Percentiles rank a stretch among this genome's conserved stretches.
Conservation (phyloP, 2,797 vertebrate genomes). For the Arctocebus calabarensis region DNA sequence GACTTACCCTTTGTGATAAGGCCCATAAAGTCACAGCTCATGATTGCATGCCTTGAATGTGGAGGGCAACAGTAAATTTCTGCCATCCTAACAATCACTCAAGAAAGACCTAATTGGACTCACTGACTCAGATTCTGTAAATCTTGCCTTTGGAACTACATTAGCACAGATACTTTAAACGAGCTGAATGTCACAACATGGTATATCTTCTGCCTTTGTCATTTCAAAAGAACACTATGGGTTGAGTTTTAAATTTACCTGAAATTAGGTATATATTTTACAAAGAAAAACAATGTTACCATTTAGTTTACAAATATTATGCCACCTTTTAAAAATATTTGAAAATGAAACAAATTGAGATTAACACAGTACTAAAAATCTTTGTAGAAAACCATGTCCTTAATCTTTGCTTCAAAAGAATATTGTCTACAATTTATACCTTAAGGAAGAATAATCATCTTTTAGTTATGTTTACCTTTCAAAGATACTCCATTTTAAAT, state of each 20-base stretch:
- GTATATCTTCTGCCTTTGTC: background rate
- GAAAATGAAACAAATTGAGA: background rate
- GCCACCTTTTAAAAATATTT: background rate
- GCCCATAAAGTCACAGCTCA: constrained; percentile 60
- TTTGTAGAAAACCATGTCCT: background rate
- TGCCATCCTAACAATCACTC: constrained; percentile 51
- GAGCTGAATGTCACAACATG: background rate
- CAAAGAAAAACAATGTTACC: background rate
- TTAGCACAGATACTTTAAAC: background rate
- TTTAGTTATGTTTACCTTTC: background rate
- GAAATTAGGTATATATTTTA: constrained; percentile 4
- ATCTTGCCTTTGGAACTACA: constrained; percentile 48
- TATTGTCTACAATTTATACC: background rate
- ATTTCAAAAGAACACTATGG: background rate
- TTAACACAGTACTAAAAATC: background rate
- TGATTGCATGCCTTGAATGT: constrained; percentile 51
- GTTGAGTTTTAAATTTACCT: constrained; percentile 34
- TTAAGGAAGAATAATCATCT: background rate
- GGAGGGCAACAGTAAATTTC: constrained; percentile 73
- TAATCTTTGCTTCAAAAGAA: background rate
- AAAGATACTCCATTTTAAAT: background rate
- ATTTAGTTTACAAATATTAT: background rate
- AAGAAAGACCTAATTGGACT: constrained; percentile 53
- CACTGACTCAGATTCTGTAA: constrained; percentile 48
- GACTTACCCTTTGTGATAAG: constrained; percentile 57